phyloP scores from a whole-genome alignment of 2,113 vertebrate species.

The Plestiodon gilberti region DNA sequence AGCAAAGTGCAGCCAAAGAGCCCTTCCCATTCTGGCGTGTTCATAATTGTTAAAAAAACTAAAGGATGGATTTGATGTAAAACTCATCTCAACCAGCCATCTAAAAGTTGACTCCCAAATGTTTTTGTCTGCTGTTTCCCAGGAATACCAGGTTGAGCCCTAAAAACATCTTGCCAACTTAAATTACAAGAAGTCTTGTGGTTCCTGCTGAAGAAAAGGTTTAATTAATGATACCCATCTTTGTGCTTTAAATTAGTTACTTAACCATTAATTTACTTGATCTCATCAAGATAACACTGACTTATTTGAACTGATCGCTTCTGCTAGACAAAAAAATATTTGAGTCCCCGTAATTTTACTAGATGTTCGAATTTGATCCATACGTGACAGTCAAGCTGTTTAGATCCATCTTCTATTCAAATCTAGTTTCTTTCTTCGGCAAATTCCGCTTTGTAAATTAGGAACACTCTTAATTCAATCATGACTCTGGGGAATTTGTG shows the following conservation, averaged over 20 bases:
- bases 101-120: background rate
- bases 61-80: background rate
- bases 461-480: background rate
- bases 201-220: background rate
- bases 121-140: background rate
- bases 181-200: background rate
- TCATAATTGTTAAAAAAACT: background rate
- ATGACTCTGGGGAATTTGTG: background rate
- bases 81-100: background rate
- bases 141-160: background rate
- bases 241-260: background rate
- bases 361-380: background rate
- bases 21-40: background rate
- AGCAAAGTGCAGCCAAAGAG: background rate
- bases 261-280: background rate
- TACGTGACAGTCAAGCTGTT: background rate
- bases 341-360: background rate
- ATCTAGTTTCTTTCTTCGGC: background rate
- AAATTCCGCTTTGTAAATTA: background rate
- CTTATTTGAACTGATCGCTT: background rate
- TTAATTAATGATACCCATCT: background rate
- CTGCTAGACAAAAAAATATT: background rate
- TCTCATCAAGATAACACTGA: background rate
- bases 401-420: background rate
- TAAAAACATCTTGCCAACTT: background rate